Conservation (phyloP, 1,140 invertebrate genomes). For the Holotrichia oblita region DNA sequence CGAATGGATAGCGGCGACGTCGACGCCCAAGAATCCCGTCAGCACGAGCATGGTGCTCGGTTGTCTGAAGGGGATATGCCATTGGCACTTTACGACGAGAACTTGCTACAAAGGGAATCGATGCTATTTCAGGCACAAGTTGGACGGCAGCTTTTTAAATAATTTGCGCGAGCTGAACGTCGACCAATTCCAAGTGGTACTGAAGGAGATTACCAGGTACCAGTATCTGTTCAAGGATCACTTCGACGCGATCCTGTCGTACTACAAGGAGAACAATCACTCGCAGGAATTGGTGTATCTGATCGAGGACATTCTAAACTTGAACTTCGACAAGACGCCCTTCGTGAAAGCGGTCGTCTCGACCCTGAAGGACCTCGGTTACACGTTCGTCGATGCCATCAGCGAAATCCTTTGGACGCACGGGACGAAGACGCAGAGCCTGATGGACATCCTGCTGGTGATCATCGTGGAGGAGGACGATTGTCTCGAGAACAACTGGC, state of each 20-base stretch:
- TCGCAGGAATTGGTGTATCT: neutral
- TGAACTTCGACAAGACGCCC: constrained; percentile 30
- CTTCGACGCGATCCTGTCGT: neutral
- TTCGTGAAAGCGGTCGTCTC: neutral
- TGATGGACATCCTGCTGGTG: constrained; percentile 31
- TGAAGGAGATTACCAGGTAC: neutral
- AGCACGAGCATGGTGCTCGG: neutral
- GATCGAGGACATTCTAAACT: neutral
- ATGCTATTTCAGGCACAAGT: neutral
- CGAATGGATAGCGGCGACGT: constrained; percentile 1
- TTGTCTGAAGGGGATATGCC: neutral
- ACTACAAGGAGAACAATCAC: constrained; percentile 5
- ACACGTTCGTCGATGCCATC: constrained; percentile 22
- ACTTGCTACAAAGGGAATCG: neutral
- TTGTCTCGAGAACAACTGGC: constrained; percentile 37
- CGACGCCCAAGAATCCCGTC: neutral
- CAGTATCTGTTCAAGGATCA: neutral
- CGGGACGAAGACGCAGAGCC: constrained; percentile 1
- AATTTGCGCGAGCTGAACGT: constrained; percentile 2
- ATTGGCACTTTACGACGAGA: neutral
- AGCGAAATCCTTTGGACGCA: constrained; percentile 23
- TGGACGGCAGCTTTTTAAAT: neutral
- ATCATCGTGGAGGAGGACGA: constrained; percentile 30
- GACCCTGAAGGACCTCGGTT: neutral
- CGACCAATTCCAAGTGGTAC: neutral